Evolutionary conservation across 2,113 vertebrate genomes (phyloP).

Genomic region (Amblyornis subalaris): DNA sequence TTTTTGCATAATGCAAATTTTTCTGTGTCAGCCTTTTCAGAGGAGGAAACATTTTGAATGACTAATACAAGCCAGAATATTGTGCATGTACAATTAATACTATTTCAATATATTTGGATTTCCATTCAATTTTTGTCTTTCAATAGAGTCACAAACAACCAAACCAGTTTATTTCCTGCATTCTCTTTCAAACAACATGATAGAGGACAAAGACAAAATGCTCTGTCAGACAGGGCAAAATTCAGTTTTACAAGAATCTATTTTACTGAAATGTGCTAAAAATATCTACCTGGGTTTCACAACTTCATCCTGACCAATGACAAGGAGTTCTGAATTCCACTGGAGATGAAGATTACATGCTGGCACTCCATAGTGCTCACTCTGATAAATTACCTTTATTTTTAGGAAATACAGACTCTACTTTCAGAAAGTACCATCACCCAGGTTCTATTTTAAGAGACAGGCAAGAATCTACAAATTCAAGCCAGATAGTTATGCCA

Average conservation of each 20-base stretch:
- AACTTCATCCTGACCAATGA: not conserved
- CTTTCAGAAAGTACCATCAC: constrained; percentile 1
- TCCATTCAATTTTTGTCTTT: not conserved
- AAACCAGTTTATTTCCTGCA: not conserved
- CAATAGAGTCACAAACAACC: not conserved
- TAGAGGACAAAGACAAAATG: not conserved
- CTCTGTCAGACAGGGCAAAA: not conserved
- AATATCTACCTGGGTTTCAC: not conserved
- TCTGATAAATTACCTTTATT: not conserved
- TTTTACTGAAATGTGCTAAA: not conserved
- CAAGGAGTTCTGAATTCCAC: not conserved
- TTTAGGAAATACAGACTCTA: constrained; percentile 19
- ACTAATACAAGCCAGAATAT: not conserved
- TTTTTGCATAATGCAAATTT: not conserved
- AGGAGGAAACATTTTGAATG: not conserved
- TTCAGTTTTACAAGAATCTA: not conserved
- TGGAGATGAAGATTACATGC: not conserved
- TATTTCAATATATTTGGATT: not conserved
- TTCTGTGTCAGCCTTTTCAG: not conserved
- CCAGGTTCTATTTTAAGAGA: not conserved
- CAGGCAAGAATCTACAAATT: not conserved
- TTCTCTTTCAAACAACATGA: not conserved
- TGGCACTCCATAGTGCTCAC: not conserved
- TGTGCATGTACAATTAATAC: not conserved
- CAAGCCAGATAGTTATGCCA: not conserved